phyloP scores from a whole-genome alignment of 1,140 invertebrate genomes.

The Drosophila guanche region DNA sequence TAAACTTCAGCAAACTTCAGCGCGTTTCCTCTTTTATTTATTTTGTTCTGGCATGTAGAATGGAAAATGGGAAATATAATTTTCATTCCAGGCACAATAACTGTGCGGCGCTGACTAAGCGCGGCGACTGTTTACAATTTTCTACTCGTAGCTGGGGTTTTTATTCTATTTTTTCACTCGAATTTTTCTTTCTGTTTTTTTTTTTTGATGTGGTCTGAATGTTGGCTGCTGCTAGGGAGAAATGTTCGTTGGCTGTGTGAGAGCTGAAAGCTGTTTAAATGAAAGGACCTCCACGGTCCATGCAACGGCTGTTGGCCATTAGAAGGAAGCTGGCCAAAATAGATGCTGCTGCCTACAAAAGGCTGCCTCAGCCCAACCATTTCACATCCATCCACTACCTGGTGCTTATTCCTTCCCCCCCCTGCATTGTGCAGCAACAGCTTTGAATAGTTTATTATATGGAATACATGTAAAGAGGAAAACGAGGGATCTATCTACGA shows the following conservation, averaged over 20 bases:
- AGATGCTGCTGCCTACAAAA: conserved; percentile 57
- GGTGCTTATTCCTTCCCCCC: conserved; percentile 11
- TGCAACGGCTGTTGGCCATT: conserved; percentile 70
- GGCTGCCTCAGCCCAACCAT: conserved; percentile 17
- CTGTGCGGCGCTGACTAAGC: conserved; percentile 58
- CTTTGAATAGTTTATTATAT: conserved; percentile 72
- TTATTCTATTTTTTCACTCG: conserved; percentile 18
- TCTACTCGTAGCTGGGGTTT: conserved; percentile 8
- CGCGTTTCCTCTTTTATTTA: conserved; percentile 35
- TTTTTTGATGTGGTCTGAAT: conserved; percentile 65
- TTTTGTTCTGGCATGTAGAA: conserved; percentile 22
- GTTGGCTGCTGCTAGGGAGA: conserved; percentile 19
- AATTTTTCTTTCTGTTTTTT: conserved; percentile 31
- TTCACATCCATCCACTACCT: conserved; percentile 11
- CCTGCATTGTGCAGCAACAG: conserved; percentile 50
- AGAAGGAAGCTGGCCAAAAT: conserved; percentile 57
- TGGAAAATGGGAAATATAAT: conserved; percentile 49
- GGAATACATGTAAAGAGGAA: conserved; percentile 16
- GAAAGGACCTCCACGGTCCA: conserved; percentile 56
- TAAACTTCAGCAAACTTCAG: conserved; percentile 38
- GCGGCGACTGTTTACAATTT: conserved; percentile 63
- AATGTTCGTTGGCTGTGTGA: background rate
- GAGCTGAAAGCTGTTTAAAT: conserved; percentile 70
- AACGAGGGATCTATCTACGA: background rate
- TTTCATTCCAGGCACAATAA: conserved; percentile 56